Base-by-base conservation (phyloP, 1,140 invertebrate species). In the Aphaenogaster floridana region DNA sequence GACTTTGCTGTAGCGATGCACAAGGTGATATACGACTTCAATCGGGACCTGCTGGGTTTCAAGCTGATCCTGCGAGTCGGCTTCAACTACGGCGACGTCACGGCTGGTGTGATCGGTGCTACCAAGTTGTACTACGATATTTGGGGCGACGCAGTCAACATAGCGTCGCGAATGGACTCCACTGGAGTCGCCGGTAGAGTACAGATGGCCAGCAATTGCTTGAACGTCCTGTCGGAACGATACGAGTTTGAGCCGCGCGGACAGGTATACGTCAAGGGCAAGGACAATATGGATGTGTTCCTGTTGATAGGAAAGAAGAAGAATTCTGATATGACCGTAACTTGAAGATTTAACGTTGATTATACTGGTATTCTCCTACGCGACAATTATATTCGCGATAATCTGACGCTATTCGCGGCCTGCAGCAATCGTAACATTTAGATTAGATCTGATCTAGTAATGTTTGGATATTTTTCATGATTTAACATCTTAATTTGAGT, bases 71-170 rank as follows among this genome's bases (percentile, higher is more conserved):
- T 99, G n/a, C 96, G 98, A 61, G 97, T 98, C n/a, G 97, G 97
- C 1, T 97, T 97, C 89, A 98, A 98, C 91, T 97, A 97, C 86
- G 99, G 99, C 0, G 98, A 99, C 90, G 98, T 99, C 0, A 99
- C 98, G 0, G 98, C 98, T 0, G 99, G 99, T 5, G 99, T 99
- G 0, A 99, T 99, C 69, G 99, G 99, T 0, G 99, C 99, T 0
- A 98, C 98, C 0, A 99, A 99, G 93, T 96, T 99, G 21, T 98
- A 99, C 92, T 99, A 99, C 90, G 99, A 99, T 94, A 99, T 99
- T 76, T 99, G 99, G 99, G 99, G 99, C 0, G 99, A 99, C 95
- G 98, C 99, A 0, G 99, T 99, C 0, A 99, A 99, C 95, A 99
- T 99, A 76, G 98, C 99, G 0, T 99, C 98, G 5, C 96, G 99